phyloP scores from a whole-genome alignment of 1,140 invertebrate species.

The Danaus plexippus region DNA sequence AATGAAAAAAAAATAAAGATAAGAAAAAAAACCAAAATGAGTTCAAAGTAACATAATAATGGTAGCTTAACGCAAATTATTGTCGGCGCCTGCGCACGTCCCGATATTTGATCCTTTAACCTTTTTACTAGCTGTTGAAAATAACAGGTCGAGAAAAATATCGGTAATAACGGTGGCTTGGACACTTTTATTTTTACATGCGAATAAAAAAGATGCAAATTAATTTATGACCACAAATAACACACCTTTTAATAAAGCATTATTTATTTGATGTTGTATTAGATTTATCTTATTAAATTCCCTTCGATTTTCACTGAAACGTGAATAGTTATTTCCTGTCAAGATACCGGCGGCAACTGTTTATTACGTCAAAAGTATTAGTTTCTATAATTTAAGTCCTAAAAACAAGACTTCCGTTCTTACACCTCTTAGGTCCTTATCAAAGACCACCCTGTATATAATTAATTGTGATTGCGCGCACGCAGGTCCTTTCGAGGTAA shows the following conservation, averaged over 20 bases:
- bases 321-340: not conserved
- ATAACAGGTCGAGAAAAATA: slow-evolving; percentile 5
- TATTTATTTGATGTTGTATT: too few relatives aligned
- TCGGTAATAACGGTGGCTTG: not conserved
- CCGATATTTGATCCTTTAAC: slow-evolving; percentile 40
- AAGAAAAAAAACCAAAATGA: not conserved
- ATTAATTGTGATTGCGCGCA: slow-evolving; percentile 17
- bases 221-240: too few relatives aligned
- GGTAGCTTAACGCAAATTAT: slow-evolving; percentile 41
- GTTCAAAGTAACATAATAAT: slow-evolving; percentile 26
- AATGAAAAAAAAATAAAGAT: too few relatives aligned
- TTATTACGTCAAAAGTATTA: too few relatives aligned
- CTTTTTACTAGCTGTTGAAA: slow-evolving; percentile 12
- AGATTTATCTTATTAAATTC: too few relatives aligned
- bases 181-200: too few relatives aligned
- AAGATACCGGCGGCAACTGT: too few relatives aligned
- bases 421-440: not conserved
- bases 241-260: too few relatives aligned
- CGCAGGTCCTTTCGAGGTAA: slow-evolving; percentile 6
- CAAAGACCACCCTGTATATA: slow-evolving; percentile 22
- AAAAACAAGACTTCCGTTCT: slow-evolving; percentile 5
- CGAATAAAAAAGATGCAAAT: too few relatives aligned
- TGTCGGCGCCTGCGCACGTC: slow-evolving; percentile 28
- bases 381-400: slow-evolving; percentile 3
- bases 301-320: slow-evolving; percentile 3